Conservation (phyloP, 2,113 vertebrate genomes). For the Polyodon spathula region DNA sequence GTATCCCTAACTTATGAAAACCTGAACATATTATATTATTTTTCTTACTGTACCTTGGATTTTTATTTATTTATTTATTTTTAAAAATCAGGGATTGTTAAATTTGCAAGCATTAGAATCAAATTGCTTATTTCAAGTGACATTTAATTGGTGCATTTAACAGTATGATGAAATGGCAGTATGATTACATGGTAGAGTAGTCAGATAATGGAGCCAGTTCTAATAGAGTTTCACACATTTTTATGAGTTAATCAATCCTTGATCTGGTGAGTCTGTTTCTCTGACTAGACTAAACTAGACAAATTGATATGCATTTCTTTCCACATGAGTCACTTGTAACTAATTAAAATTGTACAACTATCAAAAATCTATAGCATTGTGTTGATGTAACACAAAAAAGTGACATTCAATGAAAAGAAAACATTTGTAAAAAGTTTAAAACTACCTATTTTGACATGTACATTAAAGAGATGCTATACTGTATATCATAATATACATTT, state of each 20-base stretch:
- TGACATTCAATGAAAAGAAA: no score
- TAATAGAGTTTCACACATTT: background rate
- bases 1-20: no score
- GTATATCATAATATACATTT: no score
- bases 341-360: no score
- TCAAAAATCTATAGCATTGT: no score
- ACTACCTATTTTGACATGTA: no score
- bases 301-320: slow-evolving; percentile 29
- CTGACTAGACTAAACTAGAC: slow-evolving; percentile 26
- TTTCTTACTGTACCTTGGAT: no score
- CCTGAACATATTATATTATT: no score
- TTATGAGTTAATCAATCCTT: background rate
- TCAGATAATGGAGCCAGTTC: background rate
- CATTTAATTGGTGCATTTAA: background rate
- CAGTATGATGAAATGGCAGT: background rate
- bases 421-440: no score
- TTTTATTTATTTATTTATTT: background rate
- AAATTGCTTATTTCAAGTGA: background rate
- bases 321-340: slow-evolving; percentile 31
- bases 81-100: background rate
- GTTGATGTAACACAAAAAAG: no score
- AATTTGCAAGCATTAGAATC: background rate
- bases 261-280: background rate
- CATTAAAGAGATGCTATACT: no score
- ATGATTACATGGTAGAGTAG: slow-evolving; percentile 1